A percentile compares a stretch with the other conserved stretches of the same genome.
Conservation (phyloP, 2,888 invertebrate species). For the Biston stratarius region DNA sequence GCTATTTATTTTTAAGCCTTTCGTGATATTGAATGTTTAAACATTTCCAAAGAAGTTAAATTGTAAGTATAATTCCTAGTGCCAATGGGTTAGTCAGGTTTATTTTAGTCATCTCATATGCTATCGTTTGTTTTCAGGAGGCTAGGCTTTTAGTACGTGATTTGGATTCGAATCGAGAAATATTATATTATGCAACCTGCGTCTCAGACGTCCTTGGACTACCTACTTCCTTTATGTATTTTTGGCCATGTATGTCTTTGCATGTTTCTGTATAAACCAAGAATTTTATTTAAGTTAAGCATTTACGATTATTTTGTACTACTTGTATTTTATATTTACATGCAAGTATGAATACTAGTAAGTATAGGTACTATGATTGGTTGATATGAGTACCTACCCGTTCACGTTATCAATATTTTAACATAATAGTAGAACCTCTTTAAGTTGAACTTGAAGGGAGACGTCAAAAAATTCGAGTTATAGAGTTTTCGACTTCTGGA, state of each 20-base stretch:
- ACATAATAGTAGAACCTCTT: no score
- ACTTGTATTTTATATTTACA: not conserved
- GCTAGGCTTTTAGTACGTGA: slow-evolving; percentile 52
- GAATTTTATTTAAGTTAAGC: slow-evolving; percentile 3
- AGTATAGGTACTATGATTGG: no score
- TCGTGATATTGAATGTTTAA: no score
- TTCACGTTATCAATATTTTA: no score
- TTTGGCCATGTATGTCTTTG: slow-evolving; percentile 46
- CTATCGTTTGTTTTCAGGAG: slow-evolving; percentile 47
- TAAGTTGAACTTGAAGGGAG: no score
- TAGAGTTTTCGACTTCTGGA: no score
- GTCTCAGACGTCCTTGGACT: slow-evolving; percentile 61
- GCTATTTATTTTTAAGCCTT: no score
- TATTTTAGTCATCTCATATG: slow-evolving; percentile 49
- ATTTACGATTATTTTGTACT: not conserved
- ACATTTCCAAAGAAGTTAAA: not conserved
- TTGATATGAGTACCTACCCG: no score
- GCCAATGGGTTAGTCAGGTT: slow-evolving; percentile 39
- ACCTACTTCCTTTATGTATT: slow-evolving; percentile 53
- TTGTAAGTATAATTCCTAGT: not conserved
- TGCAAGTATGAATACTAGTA: not conserved
- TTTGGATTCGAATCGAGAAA: slow-evolving; percentile 52
- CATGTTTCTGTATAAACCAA: slow-evolving; percentile 10
- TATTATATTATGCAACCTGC: slow-evolving; percentile 55
- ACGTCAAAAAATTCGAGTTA: no score